These are phyloP conservation scores for Zosterops hypoxanthus DNA, from an alignment of 2,113 vertebrate genomes.

Conservation along the genomic window DNA sequence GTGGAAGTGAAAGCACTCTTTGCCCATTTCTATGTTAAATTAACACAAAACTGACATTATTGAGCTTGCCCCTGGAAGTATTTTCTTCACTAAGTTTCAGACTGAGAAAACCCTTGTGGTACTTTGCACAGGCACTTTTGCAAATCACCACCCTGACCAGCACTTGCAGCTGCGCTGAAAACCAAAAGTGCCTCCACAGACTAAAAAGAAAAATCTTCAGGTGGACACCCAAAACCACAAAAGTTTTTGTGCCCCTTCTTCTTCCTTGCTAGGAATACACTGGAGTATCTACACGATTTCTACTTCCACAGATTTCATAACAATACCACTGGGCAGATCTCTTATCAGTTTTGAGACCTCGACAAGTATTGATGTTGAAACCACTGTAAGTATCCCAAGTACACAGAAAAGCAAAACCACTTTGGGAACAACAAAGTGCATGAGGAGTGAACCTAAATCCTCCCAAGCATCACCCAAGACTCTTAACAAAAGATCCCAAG, in stretches of 20 bases:
- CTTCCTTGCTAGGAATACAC: neutral
- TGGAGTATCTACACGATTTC: neutral
- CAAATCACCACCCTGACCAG: neutral
- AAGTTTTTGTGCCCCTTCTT: neutral
- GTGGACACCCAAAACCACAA: neutral
- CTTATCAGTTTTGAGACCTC: neutral
- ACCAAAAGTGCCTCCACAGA: neutral
- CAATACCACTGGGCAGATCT: neutral
- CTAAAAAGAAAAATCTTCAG: neutral
- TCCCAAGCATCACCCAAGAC: fast-evolving
- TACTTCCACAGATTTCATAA: neutral
- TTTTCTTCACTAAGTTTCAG: neutral
- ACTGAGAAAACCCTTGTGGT: neutral
- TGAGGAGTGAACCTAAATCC: neutral
- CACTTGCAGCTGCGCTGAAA: neutral
- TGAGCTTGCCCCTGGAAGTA: neutral
- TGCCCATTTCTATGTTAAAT: neutral
- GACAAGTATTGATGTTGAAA: fast-evolving
- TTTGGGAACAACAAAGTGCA: neutral
- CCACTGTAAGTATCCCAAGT: neutral
- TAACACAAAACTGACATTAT: neutral
- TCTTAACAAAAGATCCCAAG: neutral
- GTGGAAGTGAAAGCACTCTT: neutral
- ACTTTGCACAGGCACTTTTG: neutral
- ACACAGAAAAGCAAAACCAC: neutral